These are phyloP conservation scores for Chloroclysta siterata DNA, from an alignment of 2,888 invertebrate species.

Conservation along the genomic window DNA sequence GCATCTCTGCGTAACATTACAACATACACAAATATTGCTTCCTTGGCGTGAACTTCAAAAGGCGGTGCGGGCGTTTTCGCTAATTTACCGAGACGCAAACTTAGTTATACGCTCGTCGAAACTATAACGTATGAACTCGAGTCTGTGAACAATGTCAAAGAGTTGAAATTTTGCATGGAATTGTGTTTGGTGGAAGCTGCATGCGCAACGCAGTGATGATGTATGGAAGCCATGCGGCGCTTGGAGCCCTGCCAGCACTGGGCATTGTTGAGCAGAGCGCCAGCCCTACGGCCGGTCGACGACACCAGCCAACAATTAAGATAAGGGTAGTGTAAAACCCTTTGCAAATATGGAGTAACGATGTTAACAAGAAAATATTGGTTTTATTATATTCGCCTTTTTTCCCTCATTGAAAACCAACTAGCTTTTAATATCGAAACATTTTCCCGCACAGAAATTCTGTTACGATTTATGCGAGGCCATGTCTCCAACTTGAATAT, in stretches of 20 bases:
- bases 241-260: slow-evolving; percentile 70
- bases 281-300: slow-evolving; percentile 65
- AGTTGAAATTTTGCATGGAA: slow-evolving; percentile 23
- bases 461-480: slow-evolving; percentile 15
- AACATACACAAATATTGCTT: slow-evolving; percentile 52
- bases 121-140: slow-evolving; percentile 9
- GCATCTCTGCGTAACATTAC: slow-evolving; percentile 49
- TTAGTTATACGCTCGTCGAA: slow-evolving; percentile 39
- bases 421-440: neutral
- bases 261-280: slow-evolving; percentile 60
- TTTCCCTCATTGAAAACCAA: slow-evolving; percentile 4
- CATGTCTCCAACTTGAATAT: slow-evolving; percentile 19
- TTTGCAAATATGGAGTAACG: neutral
- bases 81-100: slow-evolving; percentile 51
- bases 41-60: slow-evolving; percentile 58
- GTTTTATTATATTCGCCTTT: neutral
- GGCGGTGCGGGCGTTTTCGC: slow-evolving; percentile 52
- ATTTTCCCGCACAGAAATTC: slow-evolving; percentile 11
- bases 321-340: neutral
- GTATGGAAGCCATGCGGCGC: slow-evolving; percentile 61
- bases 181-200: slow-evolving; percentile 32
- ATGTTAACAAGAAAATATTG: neutral
- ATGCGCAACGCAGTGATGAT: slow-evolving; percentile 52
- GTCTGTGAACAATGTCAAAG: slow-evolving; percentile 14
- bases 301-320: slow-evolving; percentile 45